phyloP scores from a whole-genome alignment of 2,113 vertebrate genomes.

The Ptilonorhynchus violaceus region DNA sequence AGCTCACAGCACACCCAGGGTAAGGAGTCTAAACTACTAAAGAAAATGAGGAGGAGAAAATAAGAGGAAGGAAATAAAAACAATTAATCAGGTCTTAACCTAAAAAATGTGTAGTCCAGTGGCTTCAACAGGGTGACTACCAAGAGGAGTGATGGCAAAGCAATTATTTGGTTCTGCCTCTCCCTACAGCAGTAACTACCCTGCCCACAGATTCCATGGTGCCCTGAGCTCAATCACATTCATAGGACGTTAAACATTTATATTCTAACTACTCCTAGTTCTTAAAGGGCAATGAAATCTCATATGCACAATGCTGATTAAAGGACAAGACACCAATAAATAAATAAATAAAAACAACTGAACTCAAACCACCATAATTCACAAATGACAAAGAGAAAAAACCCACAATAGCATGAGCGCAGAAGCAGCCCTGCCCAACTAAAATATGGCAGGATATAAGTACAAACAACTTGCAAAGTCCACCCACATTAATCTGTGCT shows the following conservation, averaged over 20 bases:
- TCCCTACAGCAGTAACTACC: not conserved
- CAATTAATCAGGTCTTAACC: not conserved
- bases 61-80: not conserved
- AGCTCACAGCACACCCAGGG: not conserved
- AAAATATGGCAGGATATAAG: not conserved
- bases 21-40: not conserved
- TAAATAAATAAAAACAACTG: not conserved
- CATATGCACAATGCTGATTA: not conserved
- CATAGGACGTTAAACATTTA: not conserved
- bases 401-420: not conserved
- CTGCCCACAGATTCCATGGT: not conserved
- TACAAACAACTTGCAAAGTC: conserved; percentile 8
- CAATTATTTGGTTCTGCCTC: not conserved
- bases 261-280: not conserved
- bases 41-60: not conserved
- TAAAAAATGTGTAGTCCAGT: not conserved
- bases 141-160: not conserved
- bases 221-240: not conserved
- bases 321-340: conserved; percentile 44
- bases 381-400: not conserved
- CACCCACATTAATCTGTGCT: conserved; percentile 14
- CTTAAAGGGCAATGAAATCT: not conserved
- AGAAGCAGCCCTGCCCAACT: conserved; percentile 5
- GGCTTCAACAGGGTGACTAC: not conserved
- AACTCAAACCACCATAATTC: not conserved